Base-by-base conservation (phyloP, 2,888 invertebrate species). In the Ellobium chinense region DNA sequence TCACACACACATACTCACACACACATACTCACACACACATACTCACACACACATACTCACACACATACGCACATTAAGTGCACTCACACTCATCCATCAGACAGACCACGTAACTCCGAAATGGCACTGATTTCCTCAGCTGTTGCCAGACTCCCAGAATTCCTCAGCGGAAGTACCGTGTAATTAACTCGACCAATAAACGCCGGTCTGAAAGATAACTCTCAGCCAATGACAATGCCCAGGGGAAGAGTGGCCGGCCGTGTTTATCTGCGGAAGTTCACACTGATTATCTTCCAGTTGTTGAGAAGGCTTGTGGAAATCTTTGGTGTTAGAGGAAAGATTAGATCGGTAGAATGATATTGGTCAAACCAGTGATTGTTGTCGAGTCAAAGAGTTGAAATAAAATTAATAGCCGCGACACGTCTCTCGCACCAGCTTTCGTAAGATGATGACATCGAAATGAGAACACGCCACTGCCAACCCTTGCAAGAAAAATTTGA, bases 101-200 rank as follows among this genome's bases (percentile, higher is more conserved):
- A 29, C 18, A 21, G 24, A 54, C 24, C 14, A 46, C 70, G 58
- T 34, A 80, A 74, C 27, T 21, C 18, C 9, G 39, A n/a, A 37
- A 27, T 29, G 60, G 18, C 36, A n/a, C 5, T 46, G 39, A 46
- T 37, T 29, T 31, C 36, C 46, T 24, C 78, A 79, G 78, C 78
- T 79, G 78, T 79, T 56, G 31, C 21, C 29, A 54, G 21, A 14
- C 21, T 0, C 56, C 18, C 34, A 39, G 65, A 65, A 79, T 65
- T 63, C 78, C 78, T 54, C 18, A 56, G 54, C 65, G 62, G 72
- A 63, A 12, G 37, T 56, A 39, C 27, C 72, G 65, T 72, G 65
- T 65, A 79, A 79, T 79, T 63, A 79, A 65, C 56, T n/a, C 37
- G 2, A 27, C 72, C 56, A 73, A 65, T 65, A 73, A 79, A 79